Conservation (phyloP, 1,140 invertebrate species). For the Megalonaias nervosa region DNA sequence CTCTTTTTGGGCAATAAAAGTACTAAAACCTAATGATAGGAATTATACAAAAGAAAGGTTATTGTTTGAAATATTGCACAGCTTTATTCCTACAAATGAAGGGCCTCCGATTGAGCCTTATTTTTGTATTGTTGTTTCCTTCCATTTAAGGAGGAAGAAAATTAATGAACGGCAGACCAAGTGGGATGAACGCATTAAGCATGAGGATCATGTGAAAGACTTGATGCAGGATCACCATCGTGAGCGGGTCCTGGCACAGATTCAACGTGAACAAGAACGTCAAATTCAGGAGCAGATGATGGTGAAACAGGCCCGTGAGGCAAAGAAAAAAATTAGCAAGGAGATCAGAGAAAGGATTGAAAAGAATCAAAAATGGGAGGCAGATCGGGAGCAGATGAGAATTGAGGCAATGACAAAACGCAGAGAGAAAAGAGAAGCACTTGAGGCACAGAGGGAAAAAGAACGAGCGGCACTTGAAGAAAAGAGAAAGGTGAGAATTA, state of each 20-base stretch:
- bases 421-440: conserved; percentile 55
- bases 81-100: not conserved
- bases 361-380: conserved; percentile 49
- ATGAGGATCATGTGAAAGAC: conserved; percentile 55
- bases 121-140: conserved; percentile 3
- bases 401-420: conserved; percentile 54
- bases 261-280: conserved; percentile 56
- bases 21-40: not conserved
- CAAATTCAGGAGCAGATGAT: conserved; percentile 55
- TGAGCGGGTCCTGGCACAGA: conserved; percentile 53
- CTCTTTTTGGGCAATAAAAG: not conserved
- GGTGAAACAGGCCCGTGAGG: conserved; percentile 54
- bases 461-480: conserved; percentile 46
- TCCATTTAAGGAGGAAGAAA: conserved; percentile 44
- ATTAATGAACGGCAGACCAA: conserved; percentile 47
- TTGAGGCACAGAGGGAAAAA: conserved; percentile 46
- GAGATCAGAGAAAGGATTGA: conserved; percentile 57
- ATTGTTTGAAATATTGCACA: not conserved
- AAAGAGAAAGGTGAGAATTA: conserved; percentile 52
- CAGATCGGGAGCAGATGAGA: conserved; percentile 48
- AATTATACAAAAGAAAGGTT: not conserved
- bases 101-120: not conserved
- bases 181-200: conserved; percentile 47
- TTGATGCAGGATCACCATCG: conserved; percentile 65
- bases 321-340: conserved; percentile 60